These are phyloP conservation scores for Clinocottus analis DNA, from an alignment of 2,113 vertebrate species.

Conservation along the genomic window DNA sequence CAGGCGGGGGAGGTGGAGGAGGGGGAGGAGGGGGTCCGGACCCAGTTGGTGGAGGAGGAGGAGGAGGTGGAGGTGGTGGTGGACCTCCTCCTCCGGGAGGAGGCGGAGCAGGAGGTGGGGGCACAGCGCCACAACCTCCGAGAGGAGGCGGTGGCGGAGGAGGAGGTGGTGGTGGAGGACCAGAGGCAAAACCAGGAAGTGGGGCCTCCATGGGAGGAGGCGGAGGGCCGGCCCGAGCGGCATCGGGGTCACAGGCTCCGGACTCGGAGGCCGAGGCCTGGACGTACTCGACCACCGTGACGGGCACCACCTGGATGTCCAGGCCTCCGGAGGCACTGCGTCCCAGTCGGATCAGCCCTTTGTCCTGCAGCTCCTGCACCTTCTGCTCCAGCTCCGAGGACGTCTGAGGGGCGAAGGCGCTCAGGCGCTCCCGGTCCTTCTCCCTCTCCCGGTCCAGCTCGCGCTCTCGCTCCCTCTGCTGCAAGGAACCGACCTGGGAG, in stretches of 20 bases:
- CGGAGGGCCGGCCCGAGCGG: slow-evolving; percentile 42
- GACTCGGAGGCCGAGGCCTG: slow-evolving; percentile 15
- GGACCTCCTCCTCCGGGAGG: slow-evolving; percentile 16
- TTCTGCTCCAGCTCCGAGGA: slow-evolving; percentile 85
- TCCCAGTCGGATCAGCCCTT: slow-evolving; percentile 88
- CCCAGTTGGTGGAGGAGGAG: slow-evolving; percentile 57
- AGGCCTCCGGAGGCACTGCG: slow-evolving; percentile 84
- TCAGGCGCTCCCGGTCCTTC: slow-evolving; percentile 75
- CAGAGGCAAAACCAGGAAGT: background rate
- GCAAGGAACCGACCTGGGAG: slow-evolving; percentile 78
- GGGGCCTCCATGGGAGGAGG: slow-evolving; percentile 36
- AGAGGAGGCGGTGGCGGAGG: slow-evolving; percentile 51
- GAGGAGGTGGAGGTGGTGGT: slow-evolving; percentile 61
- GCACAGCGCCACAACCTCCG: slow-evolving; percentile 7
- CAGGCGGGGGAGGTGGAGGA: slow-evolving; percentile 52
- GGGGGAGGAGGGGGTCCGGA: slow-evolving; percentile 61
- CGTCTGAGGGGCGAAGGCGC: slow-evolving; percentile 28
- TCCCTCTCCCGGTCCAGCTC: slow-evolving; percentile 81
- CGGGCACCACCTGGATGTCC: slow-evolving; percentile 89
- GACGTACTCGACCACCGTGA: slow-evolving; percentile 77
- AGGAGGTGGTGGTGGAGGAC: slow-evolving; percentile 40
- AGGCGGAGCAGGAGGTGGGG: slow-evolving; percentile 58
- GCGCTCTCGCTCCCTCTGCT: slow-evolving; percentile 81
- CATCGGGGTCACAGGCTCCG: too few species aligned
- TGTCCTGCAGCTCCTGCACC: slow-evolving; percentile 90